phyloP scores from a whole-genome alignment of 1,140 invertebrate species.

The Euura saliciscinereae region DNA sequence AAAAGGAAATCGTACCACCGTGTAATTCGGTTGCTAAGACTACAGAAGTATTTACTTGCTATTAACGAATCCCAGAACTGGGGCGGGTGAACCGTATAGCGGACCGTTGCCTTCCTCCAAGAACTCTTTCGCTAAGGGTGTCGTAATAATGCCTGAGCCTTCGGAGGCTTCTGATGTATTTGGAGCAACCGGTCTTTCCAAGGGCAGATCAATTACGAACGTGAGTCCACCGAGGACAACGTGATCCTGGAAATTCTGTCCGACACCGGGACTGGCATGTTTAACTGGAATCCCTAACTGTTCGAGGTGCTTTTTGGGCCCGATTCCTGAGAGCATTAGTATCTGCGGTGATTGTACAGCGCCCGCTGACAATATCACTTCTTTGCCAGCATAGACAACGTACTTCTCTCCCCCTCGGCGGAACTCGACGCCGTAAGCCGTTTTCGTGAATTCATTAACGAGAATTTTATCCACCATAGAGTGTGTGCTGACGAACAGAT shows the following conservation, averaged over 20 bases:
- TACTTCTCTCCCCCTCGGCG: too few relatives aligned
- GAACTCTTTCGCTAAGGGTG: constrained; percentile 71
- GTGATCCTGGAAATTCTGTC: constrained; percentile 64
- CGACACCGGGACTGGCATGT: too few relatives aligned
- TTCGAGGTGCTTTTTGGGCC: too few relatives aligned
- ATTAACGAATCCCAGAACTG: constrained; percentile 83
- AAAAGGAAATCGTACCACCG: too few relatives aligned
- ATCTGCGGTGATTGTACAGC: too few relatives aligned
- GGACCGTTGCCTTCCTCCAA: constrained; percentile 78
- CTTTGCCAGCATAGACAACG: too few relatives aligned
- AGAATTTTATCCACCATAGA: constrained; percentile 70
- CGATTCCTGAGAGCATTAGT: too few relatives aligned
- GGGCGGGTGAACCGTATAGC: constrained; percentile 82
- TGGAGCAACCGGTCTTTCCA: constrained; percentile 27
- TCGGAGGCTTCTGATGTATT: constrained; percentile 52
- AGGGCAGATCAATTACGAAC: constrained; percentile 61
- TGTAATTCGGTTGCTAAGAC: too few relatives aligned
- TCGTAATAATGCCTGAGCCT: constrained; percentile 45
- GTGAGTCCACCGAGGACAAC: constrained; percentile 68
- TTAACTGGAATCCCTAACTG: too few relatives aligned
- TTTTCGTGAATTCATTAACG: constrained; percentile 62
- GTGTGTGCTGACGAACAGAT: constrained; percentile 74
- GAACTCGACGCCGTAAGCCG: too few relatives aligned
- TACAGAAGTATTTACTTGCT: constrained; percentile 73
- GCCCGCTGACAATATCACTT: too few relatives aligned